Evolutionary conservation across 2,888 invertebrate genomes (phyloP).

Genomic region (Cheilosia pagana): DNA sequence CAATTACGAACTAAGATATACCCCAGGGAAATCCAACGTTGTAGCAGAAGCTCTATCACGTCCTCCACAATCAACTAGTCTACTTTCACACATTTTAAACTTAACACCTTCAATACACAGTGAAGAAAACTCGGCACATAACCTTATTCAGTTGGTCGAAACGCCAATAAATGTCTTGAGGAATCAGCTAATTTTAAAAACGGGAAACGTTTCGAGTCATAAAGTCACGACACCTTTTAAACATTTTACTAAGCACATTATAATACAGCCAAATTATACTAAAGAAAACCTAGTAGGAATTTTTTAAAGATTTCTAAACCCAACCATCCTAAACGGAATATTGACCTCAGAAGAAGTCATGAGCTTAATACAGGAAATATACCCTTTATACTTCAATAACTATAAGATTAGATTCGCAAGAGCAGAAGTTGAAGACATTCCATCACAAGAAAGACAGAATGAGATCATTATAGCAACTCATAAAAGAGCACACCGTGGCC

Average conservation of each 20-base stretch:
- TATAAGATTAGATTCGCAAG: conserved; percentile 59
- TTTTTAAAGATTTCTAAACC: conserved; percentile 46
- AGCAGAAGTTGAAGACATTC: conserved; percentile 48
- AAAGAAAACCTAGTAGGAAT: conserved; percentile 36
- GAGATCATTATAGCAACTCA: conserved; percentile 54
- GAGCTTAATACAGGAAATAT: conserved; percentile 60
- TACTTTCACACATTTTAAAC: not conserved
- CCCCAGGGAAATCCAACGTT: conserved; percentile 41
- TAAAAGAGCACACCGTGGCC: conserved; percentile 51
- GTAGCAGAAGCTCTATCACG: conserved; percentile 38
- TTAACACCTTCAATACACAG: conserved; percentile 16
- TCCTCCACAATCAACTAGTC: not conserved
- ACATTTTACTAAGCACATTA: conserved; percentile 38
- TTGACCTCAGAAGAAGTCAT: conserved; percentile 49
- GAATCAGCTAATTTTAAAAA: conserved; percentile 28
- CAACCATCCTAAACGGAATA: conserved; percentile 49
- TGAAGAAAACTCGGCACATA: conserved; percentile 19
- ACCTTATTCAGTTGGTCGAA: not conserved
- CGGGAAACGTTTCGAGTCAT: not conserved
- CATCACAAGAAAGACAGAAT: conserved; percentile 45
- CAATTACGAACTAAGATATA: conserved; percentile 44
- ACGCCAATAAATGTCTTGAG: conserved; percentile 44
- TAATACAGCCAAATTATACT: conserved; percentile 35
- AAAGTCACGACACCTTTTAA: not conserved
- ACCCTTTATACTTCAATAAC: conserved; percentile 45